These are phyloP conservation scores for Drepana arcuata DNA, from an alignment of 1,140 invertebrate genomes.

Conservation along the genomic window DNA sequence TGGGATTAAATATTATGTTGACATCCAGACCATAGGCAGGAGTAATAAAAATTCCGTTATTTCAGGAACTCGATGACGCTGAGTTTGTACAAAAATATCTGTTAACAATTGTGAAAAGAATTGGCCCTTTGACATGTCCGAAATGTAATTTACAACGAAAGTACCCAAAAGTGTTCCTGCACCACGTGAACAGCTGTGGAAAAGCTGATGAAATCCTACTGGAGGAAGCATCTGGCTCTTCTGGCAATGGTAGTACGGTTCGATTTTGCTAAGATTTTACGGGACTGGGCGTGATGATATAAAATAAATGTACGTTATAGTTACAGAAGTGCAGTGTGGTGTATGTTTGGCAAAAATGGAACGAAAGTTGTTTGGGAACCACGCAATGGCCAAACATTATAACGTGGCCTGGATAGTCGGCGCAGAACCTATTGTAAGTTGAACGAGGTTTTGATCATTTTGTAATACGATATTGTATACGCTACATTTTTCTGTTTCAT, in stretches of 20 bases:
- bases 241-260: too few species aligned
- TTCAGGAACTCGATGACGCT: conserved; percentile 24
- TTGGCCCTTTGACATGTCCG: conserved; percentile 23
- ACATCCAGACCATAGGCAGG: too few species aligned
- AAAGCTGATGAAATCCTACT: not conserved
- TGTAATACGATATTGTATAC: not conserved
- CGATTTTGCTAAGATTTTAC: too few species aligned
- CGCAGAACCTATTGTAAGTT: conserved; percentile 42
- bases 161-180: conserved; percentile 29
- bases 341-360: conserved; percentile 15
- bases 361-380: conserved; percentile 15
- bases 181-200: conserved; percentile 26
- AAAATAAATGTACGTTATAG: too few species aligned
- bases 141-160: conserved; percentile 30
- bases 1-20: too few species aligned
- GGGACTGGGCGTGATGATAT: too few species aligned
- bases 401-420: conserved; percentile 43
- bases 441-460: conserved; percentile 1
- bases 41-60: too few species aligned
- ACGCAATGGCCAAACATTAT: conserved; percentile 29
- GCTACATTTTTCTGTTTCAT: not conserved
- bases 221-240: too few species aligned
- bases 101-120: conserved; percentile 13
- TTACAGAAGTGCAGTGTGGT: conserved; percentile 19
- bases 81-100: conserved; percentile 23